These are phyloP conservation scores for Lichenostomus cassidix DNA, from an alignment of 2,113 vertebrate genomes.

Conservation along the genomic window DNA sequence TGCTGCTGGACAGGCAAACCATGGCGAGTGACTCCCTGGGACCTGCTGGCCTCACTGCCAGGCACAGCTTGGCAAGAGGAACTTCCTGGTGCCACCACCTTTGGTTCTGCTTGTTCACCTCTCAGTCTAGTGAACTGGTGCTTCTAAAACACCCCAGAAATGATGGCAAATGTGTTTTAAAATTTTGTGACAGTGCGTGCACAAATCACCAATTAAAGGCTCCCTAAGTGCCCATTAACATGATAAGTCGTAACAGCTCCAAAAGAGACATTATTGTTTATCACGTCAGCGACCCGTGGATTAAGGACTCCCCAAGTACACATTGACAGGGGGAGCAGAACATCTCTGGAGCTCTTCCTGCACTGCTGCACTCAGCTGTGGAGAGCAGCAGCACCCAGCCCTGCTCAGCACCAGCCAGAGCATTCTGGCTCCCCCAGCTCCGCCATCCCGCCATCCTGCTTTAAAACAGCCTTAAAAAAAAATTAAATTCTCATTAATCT, in stretches of 20 bases:
- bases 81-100: not conserved
- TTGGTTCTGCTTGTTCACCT: not conserved
- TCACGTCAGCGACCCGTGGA: slow-evolving; percentile 62
- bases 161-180: slow-evolving; percentile 65
- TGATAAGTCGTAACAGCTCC: slow-evolving; percentile 66
- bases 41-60: rapidly evolving
- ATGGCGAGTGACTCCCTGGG: rapidly evolving
- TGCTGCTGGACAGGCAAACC: not conserved
- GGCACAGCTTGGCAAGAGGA: not conserved
- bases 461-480: not conserved
- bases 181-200: slow-evolving; percentile 67
- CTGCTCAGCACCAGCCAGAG: not conserved
- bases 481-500: not conserved
- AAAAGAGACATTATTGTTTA: slow-evolving; percentile 71
- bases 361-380: not conserved
- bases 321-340: slow-evolving; percentile 28
- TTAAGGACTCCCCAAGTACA: slow-evolving; percentile 68
- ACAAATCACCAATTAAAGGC: slow-evolving; percentile 73
- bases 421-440: not conserved
- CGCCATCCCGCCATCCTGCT: rapidly evolving
- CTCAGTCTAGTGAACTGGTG: not conserved
- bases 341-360: not conserved
- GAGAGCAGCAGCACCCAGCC: not conserved
- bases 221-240: slow-evolving; percentile 66
- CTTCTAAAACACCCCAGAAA: slow-evolving; percentile 58